Evolutionary conservation across 2,888 invertebrate genomes (phyloP).

Genomic region (Chelonus formosanus): DNA sequence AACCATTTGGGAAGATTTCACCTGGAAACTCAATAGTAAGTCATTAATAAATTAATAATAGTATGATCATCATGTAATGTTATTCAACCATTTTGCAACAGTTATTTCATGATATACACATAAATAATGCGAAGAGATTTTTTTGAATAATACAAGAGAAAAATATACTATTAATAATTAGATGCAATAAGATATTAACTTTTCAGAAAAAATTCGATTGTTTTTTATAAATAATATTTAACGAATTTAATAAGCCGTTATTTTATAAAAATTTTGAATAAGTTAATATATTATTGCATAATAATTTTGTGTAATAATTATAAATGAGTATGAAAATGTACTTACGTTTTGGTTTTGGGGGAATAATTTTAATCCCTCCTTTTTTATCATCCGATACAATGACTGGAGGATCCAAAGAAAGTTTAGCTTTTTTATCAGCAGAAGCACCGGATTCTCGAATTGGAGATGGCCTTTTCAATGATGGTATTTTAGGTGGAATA

Average conservation of each 20-base stretch:
- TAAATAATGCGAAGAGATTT: slow-evolving; percentile 8
- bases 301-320: too few species aligned
- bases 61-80: slow-evolving; percentile 3
- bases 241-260: neutral
- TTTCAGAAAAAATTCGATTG: slow-evolving; percentile 23
- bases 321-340: slow-evolving; percentile 59
- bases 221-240: neutral
- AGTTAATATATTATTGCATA: too few species aligned
- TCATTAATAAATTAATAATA: slow-evolving; percentile 42
- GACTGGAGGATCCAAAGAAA: slow-evolving; percentile 56
- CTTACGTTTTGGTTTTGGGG: slow-evolving; percentile 92
- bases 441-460: slow-evolving; percentile 65
- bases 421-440: slow-evolving; percentile 81
- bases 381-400: slow-evolving; percentile 72
- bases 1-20: slow-evolving; percentile 43
- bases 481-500: slow-evolving; percentile 65
- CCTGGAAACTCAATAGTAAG: slow-evolving; percentile 61
- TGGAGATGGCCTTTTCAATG: slow-evolving; percentile 65
- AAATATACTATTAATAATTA: slow-evolving; percentile 1
- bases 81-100: slow-evolving; percentile 16
- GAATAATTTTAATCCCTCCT: slow-evolving; percentile 85
- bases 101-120: neutral
- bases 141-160: slow-evolving; percentile 6
- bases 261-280: too few species aligned
- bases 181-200: slow-evolving; percentile 19